A percentile compares a stretch with the other conserved stretches of the same genome.
Conservation (phyloP, 2,888 invertebrate genomes). For the Nomada goodeniana region DNA sequence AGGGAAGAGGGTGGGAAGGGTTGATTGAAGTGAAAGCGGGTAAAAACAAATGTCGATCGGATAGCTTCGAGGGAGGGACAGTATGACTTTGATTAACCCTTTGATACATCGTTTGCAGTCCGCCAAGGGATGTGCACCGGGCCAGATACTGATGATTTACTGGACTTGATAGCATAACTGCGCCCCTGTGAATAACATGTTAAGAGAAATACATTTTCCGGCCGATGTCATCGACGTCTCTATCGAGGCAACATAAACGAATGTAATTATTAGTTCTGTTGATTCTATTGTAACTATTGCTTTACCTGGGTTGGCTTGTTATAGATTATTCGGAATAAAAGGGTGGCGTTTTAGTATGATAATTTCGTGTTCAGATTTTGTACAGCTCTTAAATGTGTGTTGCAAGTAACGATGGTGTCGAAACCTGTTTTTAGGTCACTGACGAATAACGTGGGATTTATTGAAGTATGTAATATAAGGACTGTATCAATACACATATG, state of each 20-base stretch:
- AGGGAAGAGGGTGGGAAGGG: neutral
- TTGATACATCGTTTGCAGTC: slow-evolving; percentile 1
- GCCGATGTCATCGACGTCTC: neutral
- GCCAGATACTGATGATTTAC: neutral
- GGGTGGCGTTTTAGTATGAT: too few relatives aligned
- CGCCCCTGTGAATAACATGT: neutral
- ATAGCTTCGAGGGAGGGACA: slow-evolving; percentile 8
- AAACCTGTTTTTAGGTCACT: too few relatives aligned
- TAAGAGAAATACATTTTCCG: neutral
- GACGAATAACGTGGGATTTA: too few relatives aligned
- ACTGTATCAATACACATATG: too few relatives aligned
- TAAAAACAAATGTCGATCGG: slow-evolving; percentile 25
- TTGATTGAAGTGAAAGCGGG: neutral
- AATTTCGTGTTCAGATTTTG: too few relatives aligned
- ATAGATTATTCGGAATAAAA: too few relatives aligned
- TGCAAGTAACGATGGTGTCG: too few relatives aligned
- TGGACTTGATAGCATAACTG: slow-evolving; percentile 1
- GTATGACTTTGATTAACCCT: slow-evolving; percentile 23
- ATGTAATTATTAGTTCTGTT: too few relatives aligned
- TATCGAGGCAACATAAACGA: neutral
- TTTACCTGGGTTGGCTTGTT: too few relatives aligned
- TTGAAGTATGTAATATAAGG: too few relatives aligned
- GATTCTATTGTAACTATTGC: too few relatives aligned
- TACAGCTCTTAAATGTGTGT: too few relatives aligned
- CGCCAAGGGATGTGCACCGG: neutral